Percentiles rank a stretch among this genome's conserved stretches.
Evolutionary conservation across 2,113 vertebrate genomes (phyloP).

Genomic region (Redunca redunca): DNA sequence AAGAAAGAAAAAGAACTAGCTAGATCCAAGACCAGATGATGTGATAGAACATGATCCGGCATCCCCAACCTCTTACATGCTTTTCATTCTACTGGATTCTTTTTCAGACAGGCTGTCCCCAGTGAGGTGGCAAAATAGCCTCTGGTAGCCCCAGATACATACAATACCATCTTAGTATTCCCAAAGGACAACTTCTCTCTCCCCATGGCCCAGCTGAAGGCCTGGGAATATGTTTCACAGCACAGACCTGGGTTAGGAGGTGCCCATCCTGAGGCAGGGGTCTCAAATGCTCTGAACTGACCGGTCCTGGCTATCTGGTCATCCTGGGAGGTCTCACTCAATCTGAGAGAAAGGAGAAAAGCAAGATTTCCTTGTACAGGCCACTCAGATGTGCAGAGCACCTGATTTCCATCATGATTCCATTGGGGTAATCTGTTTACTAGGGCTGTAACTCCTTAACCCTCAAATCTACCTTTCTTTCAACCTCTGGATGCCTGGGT

Average conservation of each 20-base stretch:
- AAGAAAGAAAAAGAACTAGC: neutral
- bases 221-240: rapidly evolving
- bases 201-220: neutral
- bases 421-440: neutral
- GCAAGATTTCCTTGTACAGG: neutral
- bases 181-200: neutral
- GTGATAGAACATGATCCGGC: neutral
- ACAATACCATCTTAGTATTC: too few relatives aligned
- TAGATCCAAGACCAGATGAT: neutral
- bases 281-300: neutral
- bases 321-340: neutral
- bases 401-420: neutral
- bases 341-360: neutral
- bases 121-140: neutral
- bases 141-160: neutral
- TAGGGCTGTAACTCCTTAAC: neutral
- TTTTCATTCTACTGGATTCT: neutral
- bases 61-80: neutral
- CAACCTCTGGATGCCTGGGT: neutral
- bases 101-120: neutral
- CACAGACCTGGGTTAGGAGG: neutral
- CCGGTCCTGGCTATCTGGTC: neutral
- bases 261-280: neutral
- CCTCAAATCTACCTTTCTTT: neutral
- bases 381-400: neutral